A percentile compares a stretch with the other conserved stretches of the same genome.
These are phyloP conservation scores for Neocrepidodera transversa DNA, from an alignment of 2,888 invertebrate species.

Conservation along the genomic window DNA sequence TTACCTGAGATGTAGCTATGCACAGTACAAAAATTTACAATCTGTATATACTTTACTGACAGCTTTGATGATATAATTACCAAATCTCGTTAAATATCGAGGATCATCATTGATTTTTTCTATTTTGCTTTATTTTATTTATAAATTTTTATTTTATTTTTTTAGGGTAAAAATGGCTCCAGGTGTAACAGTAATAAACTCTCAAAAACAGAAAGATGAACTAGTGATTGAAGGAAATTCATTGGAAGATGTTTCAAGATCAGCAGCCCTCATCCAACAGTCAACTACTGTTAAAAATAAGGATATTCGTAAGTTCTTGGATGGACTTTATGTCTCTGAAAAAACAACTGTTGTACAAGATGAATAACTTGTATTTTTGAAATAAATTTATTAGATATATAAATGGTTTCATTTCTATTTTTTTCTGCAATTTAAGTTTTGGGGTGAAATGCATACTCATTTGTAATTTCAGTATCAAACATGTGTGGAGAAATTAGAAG, in stretches of 20 bases:
- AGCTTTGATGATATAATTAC: too few species aligned
- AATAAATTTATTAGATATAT: constrained; percentile 29
- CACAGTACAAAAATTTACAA: too few species aligned
- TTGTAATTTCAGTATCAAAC: too few species aligned
- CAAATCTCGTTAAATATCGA: too few species aligned
- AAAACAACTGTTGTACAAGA: constrained; percentile 92
- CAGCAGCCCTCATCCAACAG: constrained; percentile 98
- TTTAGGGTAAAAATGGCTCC: constrained; percentile 88
- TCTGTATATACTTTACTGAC: too few species aligned
- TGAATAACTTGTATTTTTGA: constrained; percentile 59
- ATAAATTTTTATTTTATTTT: too few species aligned
- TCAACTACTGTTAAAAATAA: constrained; percentile 99
- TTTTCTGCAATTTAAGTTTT: too few species aligned
- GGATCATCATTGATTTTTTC: too few species aligned
- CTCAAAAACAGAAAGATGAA: constrained; percentile 96
- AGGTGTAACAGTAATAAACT: constrained; percentile 93
- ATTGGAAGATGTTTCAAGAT: constrained; percentile 96
- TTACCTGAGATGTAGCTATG: too few species aligned
- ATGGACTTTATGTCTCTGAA: constrained; percentile 99
- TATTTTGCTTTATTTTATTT: too few species aligned
- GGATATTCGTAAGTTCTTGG: constrained; percentile 99
- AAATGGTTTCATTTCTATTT: neutral
- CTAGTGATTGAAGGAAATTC: constrained; percentile 93
- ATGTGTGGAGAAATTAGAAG: too few species aligned
- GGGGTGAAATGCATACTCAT: too few species aligned